Percentiles rank a stretch among this genome's conserved stretches.
Evolutionary conservation across 37 sponge, comb jelly and placozoan genomes (phyloP).

Genomic region (Oscarella lobularis): DNA sequence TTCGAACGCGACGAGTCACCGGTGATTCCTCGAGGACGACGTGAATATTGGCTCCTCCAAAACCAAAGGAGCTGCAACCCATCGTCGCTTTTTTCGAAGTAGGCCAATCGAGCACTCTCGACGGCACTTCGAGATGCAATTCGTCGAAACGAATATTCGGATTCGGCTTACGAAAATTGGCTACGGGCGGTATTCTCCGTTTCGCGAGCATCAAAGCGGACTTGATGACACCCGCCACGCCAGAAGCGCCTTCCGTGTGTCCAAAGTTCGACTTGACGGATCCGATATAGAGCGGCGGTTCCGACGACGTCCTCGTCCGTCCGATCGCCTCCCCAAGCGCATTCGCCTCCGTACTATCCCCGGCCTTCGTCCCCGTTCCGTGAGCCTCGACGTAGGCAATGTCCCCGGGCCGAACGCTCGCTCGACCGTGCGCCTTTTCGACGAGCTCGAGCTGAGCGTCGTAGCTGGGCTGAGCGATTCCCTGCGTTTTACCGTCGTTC

Average conservation of each 20-base stretch:
- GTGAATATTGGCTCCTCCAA: conserved; percentile 30
- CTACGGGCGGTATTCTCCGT: conserved; percentile 15
- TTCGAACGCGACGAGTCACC: not conserved
- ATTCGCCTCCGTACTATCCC: conserved; percentile 16
- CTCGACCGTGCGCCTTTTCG: conserved; percentile 5
- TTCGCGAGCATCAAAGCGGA: conserved; percentile 2
- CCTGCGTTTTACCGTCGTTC: conserved; percentile 9
- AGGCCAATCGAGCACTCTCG: too few relatives aligned
- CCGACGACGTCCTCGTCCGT: not conserved
- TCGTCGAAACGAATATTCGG: too few relatives aligned
- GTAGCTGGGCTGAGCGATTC: conserved; percentile 18
- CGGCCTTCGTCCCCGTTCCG: conserved; percentile 30
- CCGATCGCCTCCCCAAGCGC: conserved; percentile 16
- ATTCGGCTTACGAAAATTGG: conserved; percentile 21
- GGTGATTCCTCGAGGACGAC: conserved; percentile 11
- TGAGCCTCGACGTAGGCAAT: conserved; percentile 22
- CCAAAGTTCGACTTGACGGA: conserved; percentile 25
- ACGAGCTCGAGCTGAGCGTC: conserved; percentile 14
- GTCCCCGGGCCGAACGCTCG: conserved; percentile 14
- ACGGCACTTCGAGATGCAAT: too few relatives aligned
- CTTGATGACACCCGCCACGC: conserved; percentile 16
- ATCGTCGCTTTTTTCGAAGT: conserved; percentile 10
- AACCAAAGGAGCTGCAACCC: conserved; percentile 25
- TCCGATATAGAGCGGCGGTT: conserved; percentile 15
- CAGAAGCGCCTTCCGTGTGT: conserved; percentile 19